A percentile compares a stretch with the other conserved stretches of the same genome.
Evolutionary conservation across 1,140 invertebrate genomes (phyloP).

Genomic region (Microplitis demolitor): DNA sequence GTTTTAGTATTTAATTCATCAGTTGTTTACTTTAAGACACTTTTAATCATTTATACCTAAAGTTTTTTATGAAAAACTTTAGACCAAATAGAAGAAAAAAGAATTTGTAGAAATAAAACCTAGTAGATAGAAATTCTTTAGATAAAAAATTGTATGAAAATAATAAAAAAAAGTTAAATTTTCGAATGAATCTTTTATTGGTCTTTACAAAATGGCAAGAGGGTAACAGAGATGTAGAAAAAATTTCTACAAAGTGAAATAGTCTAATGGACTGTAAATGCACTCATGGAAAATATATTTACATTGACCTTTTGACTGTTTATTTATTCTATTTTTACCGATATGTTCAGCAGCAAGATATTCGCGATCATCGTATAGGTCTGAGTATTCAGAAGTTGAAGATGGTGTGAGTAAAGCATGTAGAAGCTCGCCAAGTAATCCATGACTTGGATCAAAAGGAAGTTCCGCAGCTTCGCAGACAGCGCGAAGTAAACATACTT

Average conservation of each 20-base stretch:
- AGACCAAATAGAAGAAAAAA: too few species aligned
- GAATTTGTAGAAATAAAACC: too few species aligned
- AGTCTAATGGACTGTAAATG: constrained; percentile 65
- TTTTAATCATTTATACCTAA: too few species aligned
- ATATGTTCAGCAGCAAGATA: constrained; percentile 71
- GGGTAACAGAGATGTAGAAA: too few species aligned
- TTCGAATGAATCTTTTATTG: too few species aligned
- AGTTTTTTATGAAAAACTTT: too few species aligned
- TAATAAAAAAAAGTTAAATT: too few species aligned
- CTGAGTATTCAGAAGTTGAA: constrained; percentile 66
- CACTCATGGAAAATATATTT: constrained; percentile 68
- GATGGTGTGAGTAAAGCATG: constrained; percentile 73
- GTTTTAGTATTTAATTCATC: too few species aligned
- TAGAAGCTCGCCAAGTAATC: constrained; percentile 71
- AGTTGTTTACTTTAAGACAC: too few species aligned
- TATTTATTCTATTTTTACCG: constrained; percentile 45
- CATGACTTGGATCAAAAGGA: constrained; percentile 68
- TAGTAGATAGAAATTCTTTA: too few species aligned
- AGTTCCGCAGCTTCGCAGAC: constrained; percentile 74
- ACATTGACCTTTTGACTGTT: constrained; percentile 61
- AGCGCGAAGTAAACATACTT: constrained; percentile 71
- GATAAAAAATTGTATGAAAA: too few species aligned
- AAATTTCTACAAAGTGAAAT: constrained; percentile 55
- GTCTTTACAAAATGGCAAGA: too few species aligned
- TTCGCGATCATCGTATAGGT: constrained; percentile 69